These are phyloP conservation scores for Xenus cinereus DNA, from an alignment of 2,113 vertebrate species.

Conservation along the genomic window DNA sequence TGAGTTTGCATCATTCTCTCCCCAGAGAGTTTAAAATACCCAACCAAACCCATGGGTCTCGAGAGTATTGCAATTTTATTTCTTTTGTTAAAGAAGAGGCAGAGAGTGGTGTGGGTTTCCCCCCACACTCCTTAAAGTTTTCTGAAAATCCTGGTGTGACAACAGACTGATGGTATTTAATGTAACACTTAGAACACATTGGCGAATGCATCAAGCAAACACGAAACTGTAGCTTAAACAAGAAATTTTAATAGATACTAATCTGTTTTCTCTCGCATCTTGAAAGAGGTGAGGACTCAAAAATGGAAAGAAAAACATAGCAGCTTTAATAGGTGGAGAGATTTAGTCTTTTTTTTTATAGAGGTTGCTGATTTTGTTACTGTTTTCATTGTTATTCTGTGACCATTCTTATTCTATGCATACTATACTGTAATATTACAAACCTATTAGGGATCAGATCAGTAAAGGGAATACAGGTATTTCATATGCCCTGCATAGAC, in stretches of 20 bases:
- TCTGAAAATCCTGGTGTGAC: neutral
- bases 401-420: neutral
- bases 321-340: neutral
- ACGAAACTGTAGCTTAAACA: neutral
- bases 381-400: neutral
- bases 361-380: neutral
- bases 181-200: rapidly evolving
- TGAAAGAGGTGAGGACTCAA: neutral
- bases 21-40: neutral
- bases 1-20: neutral
- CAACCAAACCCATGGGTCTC: neutral
- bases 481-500: neutral
- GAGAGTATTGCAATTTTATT: neutral
- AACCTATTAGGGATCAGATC: neutral
- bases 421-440: neutral
- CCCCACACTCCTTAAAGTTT: rapidly evolving
- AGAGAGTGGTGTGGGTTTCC: neutral
- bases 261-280: constrained; percentile 1
- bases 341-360: neutral
- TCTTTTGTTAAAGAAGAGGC: neutral
- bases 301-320: neutral
- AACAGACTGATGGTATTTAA: neutral
- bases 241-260: neutral
- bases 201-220: neutral
- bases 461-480: neutral